Conservation (phyloP, 2,113 vertebrate genomes). For the Coryphaenoides rupestris region DNA sequence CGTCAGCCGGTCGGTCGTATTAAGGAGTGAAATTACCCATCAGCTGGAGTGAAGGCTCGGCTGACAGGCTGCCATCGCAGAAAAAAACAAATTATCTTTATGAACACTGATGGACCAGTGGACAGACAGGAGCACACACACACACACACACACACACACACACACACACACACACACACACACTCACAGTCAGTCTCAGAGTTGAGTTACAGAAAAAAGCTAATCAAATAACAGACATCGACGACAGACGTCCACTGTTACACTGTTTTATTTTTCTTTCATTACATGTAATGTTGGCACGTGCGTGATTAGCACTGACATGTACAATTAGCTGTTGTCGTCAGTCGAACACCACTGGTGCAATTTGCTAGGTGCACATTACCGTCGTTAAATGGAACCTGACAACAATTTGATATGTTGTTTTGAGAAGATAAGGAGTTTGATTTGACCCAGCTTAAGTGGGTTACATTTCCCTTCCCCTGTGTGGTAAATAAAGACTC, state of each 20-base stretch:
- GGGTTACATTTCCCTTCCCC: too few species aligned
- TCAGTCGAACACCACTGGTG: constrained; percentile 50
- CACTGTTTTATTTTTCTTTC: constrained; percentile 39
- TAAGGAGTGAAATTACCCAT: constrained; percentile 73
- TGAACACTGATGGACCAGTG: constrained; percentile 25
- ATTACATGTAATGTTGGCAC: constrained; percentile 38
- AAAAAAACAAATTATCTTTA: constrained; percentile 58
- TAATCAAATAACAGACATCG: background rate
- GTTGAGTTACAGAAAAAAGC: background rate
- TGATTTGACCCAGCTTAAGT: too few species aligned
- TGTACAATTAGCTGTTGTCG: constrained; percentile 72
- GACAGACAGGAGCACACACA: constrained; percentile 22
- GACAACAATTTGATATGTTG: too few species aligned
- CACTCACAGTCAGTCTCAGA: too few species aligned
- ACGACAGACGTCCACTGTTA: too few species aligned
- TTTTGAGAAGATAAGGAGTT: too few species aligned
- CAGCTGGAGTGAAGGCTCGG: constrained; percentile 67
- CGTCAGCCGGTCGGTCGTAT: constrained; percentile 59
- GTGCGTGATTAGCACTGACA: constrained; percentile 59
- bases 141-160: constrained; percentile 6
- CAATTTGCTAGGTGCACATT: constrained; percentile 69
- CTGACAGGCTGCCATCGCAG: constrained; percentile 71
- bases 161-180: constrained; percentile 8
- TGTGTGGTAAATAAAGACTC: too few species aligned
- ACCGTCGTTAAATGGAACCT: constrained; percentile 57